Percentiles rank a stretch among this genome's conserved stretches.
Conservation (phyloP, 1,140 invertebrate species). For the Patella vulgata region DNA sequence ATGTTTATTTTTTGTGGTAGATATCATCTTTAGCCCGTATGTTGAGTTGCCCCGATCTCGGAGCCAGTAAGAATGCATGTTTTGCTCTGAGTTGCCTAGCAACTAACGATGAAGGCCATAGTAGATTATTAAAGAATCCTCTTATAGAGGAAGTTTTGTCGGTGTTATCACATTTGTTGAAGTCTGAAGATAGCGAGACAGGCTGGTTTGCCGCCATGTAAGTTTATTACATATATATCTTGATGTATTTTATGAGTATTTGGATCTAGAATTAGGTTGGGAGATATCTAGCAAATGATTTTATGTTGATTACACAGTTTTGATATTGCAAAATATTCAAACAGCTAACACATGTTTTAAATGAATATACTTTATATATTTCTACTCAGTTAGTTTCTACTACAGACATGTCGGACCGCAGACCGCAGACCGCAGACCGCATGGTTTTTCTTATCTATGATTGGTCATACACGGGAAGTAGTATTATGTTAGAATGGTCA, state of each 20-base stretch:
- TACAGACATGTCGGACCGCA: no score
- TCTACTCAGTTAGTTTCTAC: background rate
- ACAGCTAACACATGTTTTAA: no score
- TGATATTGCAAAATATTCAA: no score
- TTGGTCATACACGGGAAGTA: no score
- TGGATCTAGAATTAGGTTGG: background rate
- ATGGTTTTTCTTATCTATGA: no score
- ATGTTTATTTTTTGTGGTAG: slow-evolving; percentile 20
- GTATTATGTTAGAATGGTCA: no score
- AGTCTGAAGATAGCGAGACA: slow-evolving; percentile 61
- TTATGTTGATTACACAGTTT: background rate
- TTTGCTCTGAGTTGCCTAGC: slow-evolving; percentile 66
- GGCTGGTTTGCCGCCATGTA: slow-evolving; percentile 68
- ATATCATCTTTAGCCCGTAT: slow-evolving; percentile 61
- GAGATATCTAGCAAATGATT: background rate
- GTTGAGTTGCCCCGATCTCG: slow-evolving; percentile 60
- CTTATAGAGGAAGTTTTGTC: slow-evolving; percentile 54
- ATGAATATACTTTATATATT: no score
- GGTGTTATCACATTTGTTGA: slow-evolving; percentile 51
- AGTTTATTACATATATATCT: no score
- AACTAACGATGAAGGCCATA: slow-evolving; percentile 59
- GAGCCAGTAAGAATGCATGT: slow-evolving; percentile 66
- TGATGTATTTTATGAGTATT: background rate
- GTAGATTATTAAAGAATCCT: slow-evolving; percentile 50
- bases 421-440: no score